Conservation (phyloP, 2,888 invertebrate genomes). For the Scrobipalpa atriplicella region DNA sequence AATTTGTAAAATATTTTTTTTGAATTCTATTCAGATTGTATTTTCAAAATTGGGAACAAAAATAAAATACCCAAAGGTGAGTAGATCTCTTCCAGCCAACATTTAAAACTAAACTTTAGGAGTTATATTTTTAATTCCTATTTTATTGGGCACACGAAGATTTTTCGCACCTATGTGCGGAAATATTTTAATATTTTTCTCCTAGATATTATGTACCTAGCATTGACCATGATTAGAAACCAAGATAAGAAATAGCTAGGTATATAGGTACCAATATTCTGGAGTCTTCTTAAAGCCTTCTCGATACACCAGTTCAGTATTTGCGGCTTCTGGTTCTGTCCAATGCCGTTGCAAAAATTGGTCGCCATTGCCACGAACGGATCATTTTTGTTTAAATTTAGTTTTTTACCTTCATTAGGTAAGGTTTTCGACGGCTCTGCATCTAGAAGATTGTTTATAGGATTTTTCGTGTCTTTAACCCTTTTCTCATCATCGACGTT, state of each 20-base stretch:
- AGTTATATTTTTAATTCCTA: no score
- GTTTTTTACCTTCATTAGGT: slow-evolving; percentile 19
- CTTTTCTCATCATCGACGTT: slow-evolving; percentile 32
- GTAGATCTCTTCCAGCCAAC: no score
- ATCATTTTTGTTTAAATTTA: slow-evolving; percentile 39
- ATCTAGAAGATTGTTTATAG: slow-evolving; percentile 3
- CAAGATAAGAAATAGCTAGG: neutral
- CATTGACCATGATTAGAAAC: neutral
- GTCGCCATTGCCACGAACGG: slow-evolving; percentile 65
- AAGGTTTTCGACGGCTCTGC: neutral
- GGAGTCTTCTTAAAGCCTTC: slow-evolving; percentile 63
- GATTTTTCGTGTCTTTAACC: neutral
- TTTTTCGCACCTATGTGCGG: no score
- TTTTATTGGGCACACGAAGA: no score
- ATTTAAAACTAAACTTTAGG: no score
- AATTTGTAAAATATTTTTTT: no score
- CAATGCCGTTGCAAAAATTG: slow-evolving; percentile 68
- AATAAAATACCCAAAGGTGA: no score
- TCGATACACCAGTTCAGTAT: slow-evolving; percentile 68
- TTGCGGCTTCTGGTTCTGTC: slow-evolving; percentile 56
- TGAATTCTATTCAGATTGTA: no score
- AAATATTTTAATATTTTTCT: no score
- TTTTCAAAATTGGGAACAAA: no score
- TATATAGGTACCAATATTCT: slow-evolving; percentile 60
- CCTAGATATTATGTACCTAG: no score